Conservation (phyloP, 2,888 invertebrate genomes). For the Falcaria lacertinaria region DNA sequence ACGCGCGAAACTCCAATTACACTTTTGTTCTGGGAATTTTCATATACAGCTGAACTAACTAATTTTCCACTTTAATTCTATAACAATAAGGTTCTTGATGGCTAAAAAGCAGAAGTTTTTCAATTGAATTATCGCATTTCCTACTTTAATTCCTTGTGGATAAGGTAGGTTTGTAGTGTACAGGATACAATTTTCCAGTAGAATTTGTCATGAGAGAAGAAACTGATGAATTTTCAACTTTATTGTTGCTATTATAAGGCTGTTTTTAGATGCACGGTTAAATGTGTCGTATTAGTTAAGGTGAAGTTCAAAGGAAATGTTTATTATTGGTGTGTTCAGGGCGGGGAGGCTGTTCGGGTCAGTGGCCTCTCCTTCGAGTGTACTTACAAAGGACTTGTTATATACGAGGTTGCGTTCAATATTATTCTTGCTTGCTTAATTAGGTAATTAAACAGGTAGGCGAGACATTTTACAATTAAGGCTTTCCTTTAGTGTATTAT, state of each 20-base stretch:
- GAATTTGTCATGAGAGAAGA: constrained; percentile 13
- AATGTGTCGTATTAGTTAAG: constrained; percentile 7
- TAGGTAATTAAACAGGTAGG: background rate
- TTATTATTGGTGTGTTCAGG: constrained; percentile 36
- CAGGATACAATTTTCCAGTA: background rate
- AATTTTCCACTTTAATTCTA: constrained; percentile 20
- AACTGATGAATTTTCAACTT: constrained; percentile 10
- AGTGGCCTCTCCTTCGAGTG: constrained; percentile 24
- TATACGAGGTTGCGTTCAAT: background rate
- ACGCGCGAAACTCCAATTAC: constrained; percentile 49
- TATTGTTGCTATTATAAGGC: background rate
- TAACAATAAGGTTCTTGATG: constrained; percentile 10
- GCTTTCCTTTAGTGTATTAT: background rate
- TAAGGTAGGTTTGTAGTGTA: background rate
- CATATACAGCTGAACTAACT: constrained; percentile 6
- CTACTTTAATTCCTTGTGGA: background rate
- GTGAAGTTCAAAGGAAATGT: constrained; percentile 27
- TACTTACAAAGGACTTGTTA: no score
- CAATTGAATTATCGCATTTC: background rate
- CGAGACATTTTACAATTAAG: background rate
- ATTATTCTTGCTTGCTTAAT: background rate
- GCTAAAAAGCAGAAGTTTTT: background rate
- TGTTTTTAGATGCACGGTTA: background rate
- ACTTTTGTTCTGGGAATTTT: constrained; percentile 26
- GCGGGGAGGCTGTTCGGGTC: constrained; percentile 24